These are phyloP conservation scores for Trinorchestia longiramus DNA, from an alignment of 1,140 invertebrate species.

Conservation along the genomic window DNA sequence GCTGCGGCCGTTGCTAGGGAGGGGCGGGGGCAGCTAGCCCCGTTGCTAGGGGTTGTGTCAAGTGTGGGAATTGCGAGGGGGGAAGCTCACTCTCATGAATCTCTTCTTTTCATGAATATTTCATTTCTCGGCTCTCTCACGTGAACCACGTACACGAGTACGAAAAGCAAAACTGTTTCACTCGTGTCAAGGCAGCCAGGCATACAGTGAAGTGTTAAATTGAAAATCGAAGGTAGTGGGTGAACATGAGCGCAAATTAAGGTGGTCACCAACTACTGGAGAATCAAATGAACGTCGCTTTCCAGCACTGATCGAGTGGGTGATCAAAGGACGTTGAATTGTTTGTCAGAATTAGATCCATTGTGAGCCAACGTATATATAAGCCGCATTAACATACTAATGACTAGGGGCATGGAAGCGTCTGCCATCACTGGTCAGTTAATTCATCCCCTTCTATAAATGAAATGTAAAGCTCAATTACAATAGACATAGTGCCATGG, in stretches of 20 bases:
- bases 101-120: conserved; percentile 20
- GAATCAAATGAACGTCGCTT: neutral
- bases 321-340: too few relatives aligned
- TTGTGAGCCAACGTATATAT: too few relatives aligned
- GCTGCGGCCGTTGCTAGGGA: conserved; percentile 38
- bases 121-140: neutral
- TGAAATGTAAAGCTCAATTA: too few relatives aligned
- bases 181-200: neutral
- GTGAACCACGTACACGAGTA: neutral
- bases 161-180: neutral
- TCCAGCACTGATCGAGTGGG: neutral
- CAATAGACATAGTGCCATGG: too few relatives aligned
- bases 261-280: neutral
- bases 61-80: neutral
- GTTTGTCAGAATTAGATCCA: too few relatives aligned
- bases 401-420: too few relatives aligned
- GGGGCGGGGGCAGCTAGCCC: neutral
- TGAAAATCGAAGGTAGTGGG: neutral
- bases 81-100: neutral
- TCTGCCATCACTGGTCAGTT: too few relatives aligned
- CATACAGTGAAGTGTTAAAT: neutral
- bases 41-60: conserved; percentile 45
- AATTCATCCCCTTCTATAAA: too few relatives aligned
- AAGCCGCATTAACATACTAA: too few relatives aligned
- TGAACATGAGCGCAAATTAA: neutral